These are phyloP conservation scores for Phoenicopterus ruber DNA, from an alignment of 2,113 vertebrate genomes.

Conservation along the genomic window DNA sequence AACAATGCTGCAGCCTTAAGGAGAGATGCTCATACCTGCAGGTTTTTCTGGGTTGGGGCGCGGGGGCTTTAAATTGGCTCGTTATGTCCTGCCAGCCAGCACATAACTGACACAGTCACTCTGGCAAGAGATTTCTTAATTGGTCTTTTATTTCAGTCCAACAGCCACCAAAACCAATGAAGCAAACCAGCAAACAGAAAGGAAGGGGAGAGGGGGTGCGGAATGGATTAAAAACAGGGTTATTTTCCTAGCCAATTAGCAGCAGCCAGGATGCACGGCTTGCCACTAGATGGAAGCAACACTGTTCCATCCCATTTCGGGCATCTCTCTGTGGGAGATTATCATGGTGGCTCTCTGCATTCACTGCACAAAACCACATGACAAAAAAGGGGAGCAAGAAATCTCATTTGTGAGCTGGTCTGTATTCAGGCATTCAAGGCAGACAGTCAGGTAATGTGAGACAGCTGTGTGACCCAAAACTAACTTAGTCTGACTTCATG, in stretches of 20 bases:
- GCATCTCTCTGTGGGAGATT: rapidly evolving
- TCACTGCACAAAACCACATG: not conserved
- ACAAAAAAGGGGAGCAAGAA: not conserved
- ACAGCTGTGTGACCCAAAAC: not conserved
- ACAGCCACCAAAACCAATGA: not conserved
- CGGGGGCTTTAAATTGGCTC: not conserved
- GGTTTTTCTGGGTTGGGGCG: not conserved
- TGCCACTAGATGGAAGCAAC: not conserved
- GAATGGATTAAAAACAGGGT: not conserved
- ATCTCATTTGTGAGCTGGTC: not conserved
- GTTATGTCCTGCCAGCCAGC: not conserved
- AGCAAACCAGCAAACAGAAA: not conserved
- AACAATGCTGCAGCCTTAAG: not conserved
- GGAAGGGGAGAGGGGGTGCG: rapidly evolving
- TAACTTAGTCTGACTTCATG: not conserved
- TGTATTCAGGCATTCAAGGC: not conserved
- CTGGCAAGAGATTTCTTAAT: not conserved
- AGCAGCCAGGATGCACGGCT: not conserved
- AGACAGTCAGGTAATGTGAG: not conserved
- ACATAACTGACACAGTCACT: not conserved
- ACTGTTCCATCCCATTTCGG: not conserved
- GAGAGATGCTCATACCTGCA: not conserved
- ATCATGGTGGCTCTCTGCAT: not conserved
- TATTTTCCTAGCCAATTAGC: not conserved
- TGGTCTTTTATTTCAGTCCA: not conserved